Percentiles rank a stretch among this genome's conserved stretches.
phyloP scores from a whole-genome alignment of 2,113 vertebrate genomes.

The Ascaphus truei region DNA sequence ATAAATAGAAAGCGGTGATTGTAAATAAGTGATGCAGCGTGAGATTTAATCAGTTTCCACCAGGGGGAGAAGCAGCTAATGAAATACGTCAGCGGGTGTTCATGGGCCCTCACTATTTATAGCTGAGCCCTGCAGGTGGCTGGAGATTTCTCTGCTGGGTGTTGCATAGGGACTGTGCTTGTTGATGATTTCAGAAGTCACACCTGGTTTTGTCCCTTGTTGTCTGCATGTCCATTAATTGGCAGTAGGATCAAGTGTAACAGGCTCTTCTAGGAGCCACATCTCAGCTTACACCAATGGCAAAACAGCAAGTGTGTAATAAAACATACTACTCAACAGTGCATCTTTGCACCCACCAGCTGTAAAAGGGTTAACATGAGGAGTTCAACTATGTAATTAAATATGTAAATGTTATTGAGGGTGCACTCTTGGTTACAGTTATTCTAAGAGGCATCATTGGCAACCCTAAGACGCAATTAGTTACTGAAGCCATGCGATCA shows the following conservation, averaged over 20 bases:
- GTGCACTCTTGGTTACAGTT: background rate
- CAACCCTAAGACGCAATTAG: background rate
- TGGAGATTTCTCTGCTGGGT: too few relatives aligned
- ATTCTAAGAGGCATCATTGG: conserved; percentile 1
- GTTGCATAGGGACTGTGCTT: too few relatives aligned
- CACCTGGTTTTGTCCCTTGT: background rate
- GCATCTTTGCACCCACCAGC: too few relatives aligned
- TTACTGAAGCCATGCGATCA: conserved; percentile 2
- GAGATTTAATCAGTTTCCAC: background rate
- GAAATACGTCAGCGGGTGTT: background rate
- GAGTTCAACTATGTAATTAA: too few relatives aligned
- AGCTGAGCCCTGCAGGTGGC: background rate
- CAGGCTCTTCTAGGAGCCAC: too few relatives aligned
- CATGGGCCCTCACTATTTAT: background rate
- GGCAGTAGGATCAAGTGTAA: background rate
- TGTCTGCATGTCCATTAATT: background rate
- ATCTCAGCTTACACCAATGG: too few relatives aligned
- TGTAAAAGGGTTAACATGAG: too few relatives aligned
- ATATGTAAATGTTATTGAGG: too few relatives aligned
- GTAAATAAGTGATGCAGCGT: background rate
- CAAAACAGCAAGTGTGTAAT: too few relatives aligned
- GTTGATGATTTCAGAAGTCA: too few relatives aligned
- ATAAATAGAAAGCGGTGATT: background rate
- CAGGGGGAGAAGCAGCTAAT: conserved; percentile 18
- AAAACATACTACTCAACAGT: too few relatives aligned